Evolutionary conservation across 2,888 invertebrate genomes (phyloP).

Genomic region (Cheilosia impressa): DNA sequence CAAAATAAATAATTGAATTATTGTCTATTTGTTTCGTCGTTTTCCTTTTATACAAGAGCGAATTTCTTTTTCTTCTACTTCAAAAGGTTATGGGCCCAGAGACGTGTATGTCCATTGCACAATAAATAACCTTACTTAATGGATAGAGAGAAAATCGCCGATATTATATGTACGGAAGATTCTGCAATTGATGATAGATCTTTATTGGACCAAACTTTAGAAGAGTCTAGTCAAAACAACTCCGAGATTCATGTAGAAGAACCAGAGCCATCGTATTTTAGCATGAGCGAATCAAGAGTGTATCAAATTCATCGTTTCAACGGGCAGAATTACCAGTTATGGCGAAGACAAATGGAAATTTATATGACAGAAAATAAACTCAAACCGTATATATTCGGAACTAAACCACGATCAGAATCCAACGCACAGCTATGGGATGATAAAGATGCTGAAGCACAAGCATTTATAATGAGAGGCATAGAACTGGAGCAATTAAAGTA

Average conservation of each 20-base stretch:
- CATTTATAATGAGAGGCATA: slow-evolving; percentile 59
- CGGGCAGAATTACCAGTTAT: slow-evolving; percentile 29
- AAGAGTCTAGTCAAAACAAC: too few relatives aligned
- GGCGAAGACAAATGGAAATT: slow-evolving; percentile 45
- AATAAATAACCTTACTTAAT: slow-evolving; percentile 4
- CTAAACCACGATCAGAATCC: not conserved
- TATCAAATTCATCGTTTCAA: slow-evolving; percentile 31
- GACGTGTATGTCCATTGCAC: not conserved
- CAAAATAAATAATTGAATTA: too few relatives aligned
- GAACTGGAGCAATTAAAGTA: slow-evolving; percentile 67
- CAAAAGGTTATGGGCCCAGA: slow-evolving; percentile 16
- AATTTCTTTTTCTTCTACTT: not conserved
- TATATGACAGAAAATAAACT: slow-evolving; percentile 50
- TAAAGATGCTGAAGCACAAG: slow-evolving; percentile 63
- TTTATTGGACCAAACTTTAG: too few relatives aligned
- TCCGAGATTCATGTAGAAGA: slow-evolving; percentile 2
- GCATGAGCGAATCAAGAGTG: not conserved
- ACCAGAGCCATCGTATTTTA: too few relatives aligned
- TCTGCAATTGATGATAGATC: too few relatives aligned
- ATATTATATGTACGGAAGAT: too few relatives aligned
- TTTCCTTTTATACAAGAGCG: too few relatives aligned
- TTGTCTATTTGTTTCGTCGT: too few relatives aligned
- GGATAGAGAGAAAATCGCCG: not conserved
- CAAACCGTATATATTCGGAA: slow-evolving; percentile 51
- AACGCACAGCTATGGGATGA: slow-evolving; percentile 51